Evolutionary conservation across 1,140 invertebrate species (phyloP), one percentile per base, ranked within the genome.

Genomic region (Battus philenor): DNA sequence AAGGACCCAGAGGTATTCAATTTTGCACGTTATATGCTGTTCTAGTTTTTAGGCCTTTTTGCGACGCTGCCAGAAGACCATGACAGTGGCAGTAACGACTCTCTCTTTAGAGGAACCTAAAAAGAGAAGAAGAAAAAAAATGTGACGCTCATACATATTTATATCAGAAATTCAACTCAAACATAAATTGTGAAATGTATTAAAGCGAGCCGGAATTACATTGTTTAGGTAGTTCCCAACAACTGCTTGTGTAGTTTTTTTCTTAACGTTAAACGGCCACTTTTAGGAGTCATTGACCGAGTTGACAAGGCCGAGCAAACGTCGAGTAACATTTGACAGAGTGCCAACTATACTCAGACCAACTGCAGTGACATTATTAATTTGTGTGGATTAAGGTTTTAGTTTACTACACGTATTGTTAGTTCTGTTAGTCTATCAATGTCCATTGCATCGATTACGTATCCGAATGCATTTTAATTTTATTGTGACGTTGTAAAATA

Each of bases 311-410:
- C 38, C 44, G 49, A 49, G 67, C 61, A 62, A 69, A 68, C 69
- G 57, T 41, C 57, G 59, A 54, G 48, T 61, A 70, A 76, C 70
- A 61, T 45, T 74, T 79, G 75, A 59, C 69, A 72, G 47, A 32
- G 56, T 72, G 76, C 78, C 76, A 82, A 74, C 46, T 67, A 29
- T 41, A 13, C 12, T 26, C 24, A n/a, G 24, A 15, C 22, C 27
- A n/a, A 26, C 17, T 13, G 36, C 20, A 39, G 26, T 39, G 8
- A 24, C 13, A 27, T 26, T 27, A 13, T 41, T 41, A 41, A 41
- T 41, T 16, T 9, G 8, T 41, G 6, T 27, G 13, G 24, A 41
- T 41, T 41, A 41, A 41, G 22, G 12, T 27, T 27, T 6, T 20
- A 20, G 18, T 20, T n/a, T n/a, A n/a, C n/a, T n/a, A n/a, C n/a